Conservation (phyloP, 2,113 vertebrate genomes). For the Jaculus jaculus region DNA sequence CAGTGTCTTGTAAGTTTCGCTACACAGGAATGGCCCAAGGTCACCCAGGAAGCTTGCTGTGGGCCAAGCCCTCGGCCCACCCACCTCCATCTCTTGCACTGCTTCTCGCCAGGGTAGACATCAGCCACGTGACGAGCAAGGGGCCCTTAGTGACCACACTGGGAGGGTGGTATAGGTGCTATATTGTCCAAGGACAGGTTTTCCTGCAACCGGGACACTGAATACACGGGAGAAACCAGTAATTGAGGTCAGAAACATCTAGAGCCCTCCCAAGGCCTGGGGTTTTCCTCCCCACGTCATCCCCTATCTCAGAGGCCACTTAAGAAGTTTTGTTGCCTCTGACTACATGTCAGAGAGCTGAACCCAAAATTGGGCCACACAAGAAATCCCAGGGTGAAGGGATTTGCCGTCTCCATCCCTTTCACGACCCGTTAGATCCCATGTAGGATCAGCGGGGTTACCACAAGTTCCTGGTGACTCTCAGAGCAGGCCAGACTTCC, state of each 20-base stretch:
- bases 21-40: accelerated
- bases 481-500: background rate
- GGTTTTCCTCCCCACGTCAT: background rate
- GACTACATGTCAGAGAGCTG: background rate
- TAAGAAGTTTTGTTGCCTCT: background rate
- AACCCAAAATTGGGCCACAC: background rate
- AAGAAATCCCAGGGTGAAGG: background rate
- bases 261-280: background rate
- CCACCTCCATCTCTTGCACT: background rate
- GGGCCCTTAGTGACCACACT: background rate
- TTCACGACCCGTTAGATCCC: background rate
- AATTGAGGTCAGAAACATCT: background rate
- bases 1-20: background rate
- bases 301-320: background rate
- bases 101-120: background rate
- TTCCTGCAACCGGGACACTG: background rate
- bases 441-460: background rate
- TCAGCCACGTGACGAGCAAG: background rate
- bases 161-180: background rate
- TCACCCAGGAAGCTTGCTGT: background rate
- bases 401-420: background rate
- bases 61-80: background rate
- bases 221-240: background rate
- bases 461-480: background rate
- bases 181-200: background rate